These are phyloP conservation scores for Zaprionus ghesquierei DNA, from an alignment of 1,140 invertebrate genomes.

Conservation along the genomic window DNA sequence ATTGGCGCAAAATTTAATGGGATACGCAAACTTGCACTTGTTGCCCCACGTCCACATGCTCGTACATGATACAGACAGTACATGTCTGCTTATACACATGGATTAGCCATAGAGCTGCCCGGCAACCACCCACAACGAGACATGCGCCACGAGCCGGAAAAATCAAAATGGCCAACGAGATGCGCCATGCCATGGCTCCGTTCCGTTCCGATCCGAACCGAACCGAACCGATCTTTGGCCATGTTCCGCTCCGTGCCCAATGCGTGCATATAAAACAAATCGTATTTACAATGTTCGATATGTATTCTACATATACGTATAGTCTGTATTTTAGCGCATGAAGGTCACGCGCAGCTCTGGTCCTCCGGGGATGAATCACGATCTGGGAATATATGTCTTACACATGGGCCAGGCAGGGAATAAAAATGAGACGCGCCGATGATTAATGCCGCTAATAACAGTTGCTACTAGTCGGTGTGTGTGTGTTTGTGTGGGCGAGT, in stretches of 20 bases:
- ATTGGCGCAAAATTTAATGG: constrained; percentile 39
- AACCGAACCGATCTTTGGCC: background rate
- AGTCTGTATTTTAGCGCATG: background rate
- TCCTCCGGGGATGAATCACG: constrained; percentile 42
- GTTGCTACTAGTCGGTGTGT: background rate
- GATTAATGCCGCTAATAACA: constrained; percentile 41
- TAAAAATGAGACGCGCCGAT: constrained; percentile 2
- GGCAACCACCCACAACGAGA: constrained; percentile 12
- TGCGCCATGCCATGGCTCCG: background rate
- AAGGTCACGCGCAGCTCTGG: constrained; percentile 25
- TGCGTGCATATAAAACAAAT: constrained; percentile 35
- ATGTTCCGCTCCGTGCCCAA: constrained; percentile 7
- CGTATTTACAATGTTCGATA: constrained; percentile 17
- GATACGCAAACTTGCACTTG: constrained; percentile 73
- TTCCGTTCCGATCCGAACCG: background rate
- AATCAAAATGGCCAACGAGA: background rate
- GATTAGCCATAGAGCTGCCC: background rate
- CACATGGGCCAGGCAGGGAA: background rate
- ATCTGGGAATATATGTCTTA: constrained; percentile 31
- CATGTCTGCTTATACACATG: constrained; percentile 6
- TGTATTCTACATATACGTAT: background rate
- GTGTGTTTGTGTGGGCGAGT: background rate
- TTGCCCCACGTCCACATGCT: constrained; percentile 16
- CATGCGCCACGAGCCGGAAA: constrained; percentile 8
- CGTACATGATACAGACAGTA: constrained; percentile 11